Conservation (phyloP, 2,888 invertebrate genomes). For the Erpobdella octoculata region DNA sequence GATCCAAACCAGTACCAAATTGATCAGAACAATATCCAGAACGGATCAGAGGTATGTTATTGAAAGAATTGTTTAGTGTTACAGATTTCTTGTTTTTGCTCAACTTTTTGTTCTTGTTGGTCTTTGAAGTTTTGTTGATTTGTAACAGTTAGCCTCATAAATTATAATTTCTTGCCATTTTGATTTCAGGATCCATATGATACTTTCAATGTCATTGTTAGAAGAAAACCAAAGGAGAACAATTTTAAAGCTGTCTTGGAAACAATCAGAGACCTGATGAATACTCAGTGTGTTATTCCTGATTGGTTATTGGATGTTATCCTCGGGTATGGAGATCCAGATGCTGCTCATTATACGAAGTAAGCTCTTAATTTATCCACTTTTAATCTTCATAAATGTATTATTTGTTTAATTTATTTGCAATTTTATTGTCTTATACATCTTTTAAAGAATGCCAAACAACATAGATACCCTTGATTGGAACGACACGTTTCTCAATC, state of each 20-base stretch:
- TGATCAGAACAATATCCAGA: constrained; percentile 70
- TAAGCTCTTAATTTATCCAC: constrained; percentile 32
- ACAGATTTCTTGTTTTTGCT: too few relatives aligned
- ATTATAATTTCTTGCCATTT: too few relatives aligned
- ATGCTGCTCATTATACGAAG: constrained; percentile 86
- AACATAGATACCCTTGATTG: constrained; percentile 80
- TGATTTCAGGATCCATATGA: constrained; percentile 53
- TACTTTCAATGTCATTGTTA: constrained; percentile 89
- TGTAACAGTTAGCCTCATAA: too few relatives aligned
- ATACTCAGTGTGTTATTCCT: constrained; percentile 62
- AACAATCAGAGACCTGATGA: constrained; percentile 96
- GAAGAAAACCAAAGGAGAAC: constrained; percentile 98
- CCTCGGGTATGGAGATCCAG: constrained; percentile 93
- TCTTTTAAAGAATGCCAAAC: constrained; percentile 68
- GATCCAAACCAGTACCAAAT: constrained; percentile 93
- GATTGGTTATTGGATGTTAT: constrained; percentile 65
- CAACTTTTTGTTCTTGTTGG: too few relatives aligned
- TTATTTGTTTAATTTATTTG: neutral
- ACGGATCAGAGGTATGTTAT: constrained; percentile 70
- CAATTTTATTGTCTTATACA: neutral
- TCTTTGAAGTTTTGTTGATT: too few relatives aligned
- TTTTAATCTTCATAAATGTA: neutral
- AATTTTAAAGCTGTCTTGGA: constrained; percentile 99
- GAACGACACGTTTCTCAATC: constrained; percentile 91
- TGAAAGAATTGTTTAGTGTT: too few relatives aligned